Evolutionary conservation across 2,888 invertebrate species (phyloP), one percentile per base, ranked within the genome.

Genomic region (Sesamia inferens): DNA sequence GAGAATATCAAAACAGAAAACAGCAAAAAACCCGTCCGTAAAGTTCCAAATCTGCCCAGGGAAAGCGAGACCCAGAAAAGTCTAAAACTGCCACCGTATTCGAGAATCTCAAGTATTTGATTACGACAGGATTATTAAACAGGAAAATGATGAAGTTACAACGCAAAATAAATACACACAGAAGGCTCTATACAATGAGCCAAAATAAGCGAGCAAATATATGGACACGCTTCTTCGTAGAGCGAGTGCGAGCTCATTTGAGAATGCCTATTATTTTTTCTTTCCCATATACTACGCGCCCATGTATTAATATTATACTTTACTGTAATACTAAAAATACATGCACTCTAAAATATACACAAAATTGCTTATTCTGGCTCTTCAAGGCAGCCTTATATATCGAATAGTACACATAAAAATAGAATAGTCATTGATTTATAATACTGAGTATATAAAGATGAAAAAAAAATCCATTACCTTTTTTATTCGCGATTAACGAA

Each of bases 81-180:
- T 76, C 58, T 61, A 47, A 64, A 71, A 79, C 70, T 75, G 67
- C 71, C 73, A 64, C 74, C 68, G 72, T 67, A 78, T 78, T 84
- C 55, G 44, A 57, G 59, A 79, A 81, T 79, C 75, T 71, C 62
- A 77, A 84, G 75, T 74, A 82, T 79, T 86, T 86, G 84, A 84
- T 84, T 84, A 84, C 82, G 48, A 86, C 79, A 69, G 74, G 79
- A 84, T 84, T 86, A 82, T 70, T 79, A 81, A 78, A 84, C 76
- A 85, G 76, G 79, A 76, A 85, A 85, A 81, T 81, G 84, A 89
- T 88, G 86, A 82, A 85, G 85, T 87, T 85, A 65, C 1, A 24
- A 16, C 13, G 4, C 7, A 39, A 24, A 58, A n/a, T 24, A 51
- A 22, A 24, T 39, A 47, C 10, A 16, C 0, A 24, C 44, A 74